Percentiles rank a stretch among this genome's conserved stretches.
Evolutionary conservation across 92 coral and sea anemone species (phyloP).

Genomic region (Parazoanthus swiftii): DNA sequence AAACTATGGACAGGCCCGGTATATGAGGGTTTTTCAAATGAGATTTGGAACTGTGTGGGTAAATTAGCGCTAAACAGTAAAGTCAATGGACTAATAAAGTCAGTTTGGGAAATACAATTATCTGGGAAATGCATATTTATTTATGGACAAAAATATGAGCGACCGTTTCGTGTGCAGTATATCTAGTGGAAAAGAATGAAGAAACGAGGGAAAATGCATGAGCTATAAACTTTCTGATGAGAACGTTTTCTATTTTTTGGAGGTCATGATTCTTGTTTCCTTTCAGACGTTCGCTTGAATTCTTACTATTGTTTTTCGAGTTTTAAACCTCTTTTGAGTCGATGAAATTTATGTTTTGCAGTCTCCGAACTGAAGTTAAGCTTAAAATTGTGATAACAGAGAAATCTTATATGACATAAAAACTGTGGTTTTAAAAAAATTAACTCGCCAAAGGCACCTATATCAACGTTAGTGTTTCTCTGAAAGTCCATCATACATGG

Average conservation of each 20-base stretch:
- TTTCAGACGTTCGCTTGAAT: no score
- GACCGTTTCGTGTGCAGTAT: not conserved
- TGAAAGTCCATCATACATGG: no score
- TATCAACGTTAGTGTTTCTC: no score
- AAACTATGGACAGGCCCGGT: not conserved
- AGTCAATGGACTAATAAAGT: not conserved
- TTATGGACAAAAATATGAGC: not conserved
- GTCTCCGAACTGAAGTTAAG: not conserved
- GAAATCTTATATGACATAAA: no score
- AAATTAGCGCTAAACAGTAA: not conserved
- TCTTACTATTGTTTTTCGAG: not conserved
- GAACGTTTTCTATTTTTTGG: not conserved
- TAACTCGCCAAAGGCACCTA: no score
- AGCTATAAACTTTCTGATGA: no score
- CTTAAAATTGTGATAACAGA: no score
- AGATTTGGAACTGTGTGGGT: not conserved
- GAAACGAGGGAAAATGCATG: not conserved
- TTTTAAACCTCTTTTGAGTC: not conserved
- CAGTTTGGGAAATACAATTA: not conserved
- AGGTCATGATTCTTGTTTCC: not conserved
- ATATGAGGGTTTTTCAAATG: not conserved
- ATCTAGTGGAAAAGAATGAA: not conserved
- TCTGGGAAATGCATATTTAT: not conserved
- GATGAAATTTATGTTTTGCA: not conserved
- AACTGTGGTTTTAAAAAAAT: not conserved